These are phyloP conservation scores for Amblyjoppa proteus DNA, from an alignment of 2,888 invertebrate species.

Conservation along the genomic window DNA sequence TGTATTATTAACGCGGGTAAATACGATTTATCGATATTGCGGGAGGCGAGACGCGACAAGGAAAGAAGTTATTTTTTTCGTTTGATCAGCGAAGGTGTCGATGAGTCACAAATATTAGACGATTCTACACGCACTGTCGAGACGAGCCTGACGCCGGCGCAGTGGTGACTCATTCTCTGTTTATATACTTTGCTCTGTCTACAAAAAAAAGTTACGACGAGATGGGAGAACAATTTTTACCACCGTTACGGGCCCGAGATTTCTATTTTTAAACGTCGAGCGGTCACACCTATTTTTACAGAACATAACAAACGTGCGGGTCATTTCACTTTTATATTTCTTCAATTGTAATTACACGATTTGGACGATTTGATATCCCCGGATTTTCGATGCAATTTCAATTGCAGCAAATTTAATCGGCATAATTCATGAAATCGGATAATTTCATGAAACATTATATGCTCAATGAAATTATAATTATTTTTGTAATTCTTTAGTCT, in stretches of 20 bases:
- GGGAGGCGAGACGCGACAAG: not conserved
- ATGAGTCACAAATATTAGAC: constrained; percentile 15
- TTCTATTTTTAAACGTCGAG: constrained; percentile 28
- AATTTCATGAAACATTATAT: too few species aligned
- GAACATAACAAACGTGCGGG: not conserved
- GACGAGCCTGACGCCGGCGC: constrained; percentile 2
- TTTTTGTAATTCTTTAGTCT: too few species aligned
- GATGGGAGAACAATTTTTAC: constrained; percentile 32
- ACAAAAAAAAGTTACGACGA: constrained; percentile 34
- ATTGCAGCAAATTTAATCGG: too few species aligned
- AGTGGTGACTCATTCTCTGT: constrained; percentile 49
- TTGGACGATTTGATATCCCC: not conserved
- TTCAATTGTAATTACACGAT: not conserved
- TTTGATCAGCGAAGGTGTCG: not conserved
- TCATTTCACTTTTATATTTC: constrained; percentile 2
- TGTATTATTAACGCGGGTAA: constrained; percentile 8
- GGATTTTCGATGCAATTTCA: not conserved
- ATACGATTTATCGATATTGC: constrained; percentile 15
- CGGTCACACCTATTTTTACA: constrained; percentile 28
- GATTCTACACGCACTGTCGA: constrained; percentile 21
- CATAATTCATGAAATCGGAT: too few species aligned
- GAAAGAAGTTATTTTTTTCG: too few species aligned
- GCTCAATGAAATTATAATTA: too few species aligned
- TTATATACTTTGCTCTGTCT: constrained; percentile 12
- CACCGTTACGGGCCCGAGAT: not conserved